Base-by-base conservation (phyloP, 1,140 invertebrate genomes). In the Plutomurus gul region DNA sequence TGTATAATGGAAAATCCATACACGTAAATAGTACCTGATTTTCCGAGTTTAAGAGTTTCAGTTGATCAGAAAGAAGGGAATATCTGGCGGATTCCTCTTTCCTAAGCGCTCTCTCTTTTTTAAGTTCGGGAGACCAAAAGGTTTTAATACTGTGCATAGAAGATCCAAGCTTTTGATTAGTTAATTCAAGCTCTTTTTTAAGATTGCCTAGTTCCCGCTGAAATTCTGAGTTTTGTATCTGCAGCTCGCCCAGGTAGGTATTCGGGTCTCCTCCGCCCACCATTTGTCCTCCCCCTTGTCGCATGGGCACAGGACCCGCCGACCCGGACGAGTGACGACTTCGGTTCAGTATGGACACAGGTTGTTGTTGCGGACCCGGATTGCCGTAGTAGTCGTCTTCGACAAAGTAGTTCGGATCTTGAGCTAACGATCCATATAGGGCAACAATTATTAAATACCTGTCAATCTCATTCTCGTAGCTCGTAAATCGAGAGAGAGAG, bases 91-190 rank as follows among this genome's bases (percentile, higher is more conserved):
- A 96, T 88, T 99, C 98, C 87, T 99, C 98, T 87, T 99, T 99
- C 73, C 97, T 89, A 60, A 99, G 86, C 13, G 96, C 95, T 77
- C 97, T 88, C 88, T 99, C 97, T 88, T 98, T 99, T 88, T 99
- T 99, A 84, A 99, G 89, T 87, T 99, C 98, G 0, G 98, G 98
- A 87, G 96, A 98, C 98, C 98, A 99, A 88, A 99, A 99, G 11
- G 97, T 99, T 88, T 99, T 99, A 86, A 99, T 99, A 87, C 95
- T 97, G 88, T 99, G 97, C 97, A 99, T 99, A 84, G 94, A 96
- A 85, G 97, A 98, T 85, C 96, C 96, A 80, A 99, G 89, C 87
- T 99, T 99, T 88, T 99, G 96, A 88, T 98, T 98, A 77, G 96
- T 97, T 81, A 97, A 89, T 88, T 99, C 96, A 82, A 99, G 90